phyloP scores from a whole-genome alignment of 2,797 vertebrate genomes.

The Chrysocyon brachyurus region DNA sequence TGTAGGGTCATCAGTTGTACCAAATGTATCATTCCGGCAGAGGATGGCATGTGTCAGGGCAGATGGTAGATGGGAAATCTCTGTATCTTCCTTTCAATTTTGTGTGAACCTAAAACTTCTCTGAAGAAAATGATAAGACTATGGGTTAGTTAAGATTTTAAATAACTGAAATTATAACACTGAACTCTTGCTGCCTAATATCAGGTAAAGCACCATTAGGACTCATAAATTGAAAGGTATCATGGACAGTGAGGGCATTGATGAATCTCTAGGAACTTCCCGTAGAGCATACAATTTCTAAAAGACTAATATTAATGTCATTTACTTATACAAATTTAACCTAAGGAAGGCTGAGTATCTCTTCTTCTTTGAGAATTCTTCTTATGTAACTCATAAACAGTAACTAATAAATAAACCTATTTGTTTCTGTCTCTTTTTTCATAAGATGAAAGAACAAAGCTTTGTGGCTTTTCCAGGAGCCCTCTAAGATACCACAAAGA shows the following conservation, averaged over 20 bases:
- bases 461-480: neutral
- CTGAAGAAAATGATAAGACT: neutral
- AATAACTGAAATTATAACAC: neutral
- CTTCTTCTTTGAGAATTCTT: neutral
- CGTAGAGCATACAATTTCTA: neutral
- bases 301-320: neutral
- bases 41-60: too few species aligned
- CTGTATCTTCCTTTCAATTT: neutral
- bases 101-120: neutral
- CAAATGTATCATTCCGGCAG: neutral
- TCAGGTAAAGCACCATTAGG: neutral
- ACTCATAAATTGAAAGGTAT: neutral
- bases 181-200: neutral
- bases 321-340: neutral
- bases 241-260: neutral
- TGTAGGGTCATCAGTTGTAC: neutral
- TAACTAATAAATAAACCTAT: neutral
- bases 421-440: neutral
- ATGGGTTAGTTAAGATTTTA: neutral
- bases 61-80: neutral
- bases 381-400: neutral
- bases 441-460: neutral
- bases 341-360: neutral
- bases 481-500: neutral
- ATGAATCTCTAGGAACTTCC: neutral